Evolutionary conservation across 2,113 vertebrate species (phyloP).

Genomic region (Scartelaos histophorus): DNA sequence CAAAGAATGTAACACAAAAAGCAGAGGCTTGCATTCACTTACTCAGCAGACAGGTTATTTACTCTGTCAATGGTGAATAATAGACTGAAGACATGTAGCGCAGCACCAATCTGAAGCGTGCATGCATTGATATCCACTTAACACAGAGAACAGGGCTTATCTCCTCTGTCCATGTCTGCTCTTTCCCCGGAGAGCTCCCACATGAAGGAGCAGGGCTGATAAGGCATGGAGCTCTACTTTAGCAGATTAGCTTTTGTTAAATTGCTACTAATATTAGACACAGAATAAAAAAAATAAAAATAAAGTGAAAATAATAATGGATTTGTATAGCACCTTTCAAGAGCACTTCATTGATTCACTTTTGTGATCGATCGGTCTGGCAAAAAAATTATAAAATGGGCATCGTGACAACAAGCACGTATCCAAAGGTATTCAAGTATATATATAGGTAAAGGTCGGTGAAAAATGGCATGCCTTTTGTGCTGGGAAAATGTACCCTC

Average conservation of each 20-base stretch:
- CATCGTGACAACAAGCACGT: no score
- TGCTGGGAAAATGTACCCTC: no score
- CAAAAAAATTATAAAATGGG: no score
- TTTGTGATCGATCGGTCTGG: no score
- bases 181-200: neutral
- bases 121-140: neutral
- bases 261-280: neutral
- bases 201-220: neutral
- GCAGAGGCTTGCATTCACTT: neutral
- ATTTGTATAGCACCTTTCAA: no score
- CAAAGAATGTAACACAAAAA: constrained; percentile 1
- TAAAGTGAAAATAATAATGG: neutral
- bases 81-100: neutral
- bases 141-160: neutral
- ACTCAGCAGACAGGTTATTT: neutral
- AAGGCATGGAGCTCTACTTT: neutral
- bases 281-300: neutral
- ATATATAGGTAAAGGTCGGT: no score
- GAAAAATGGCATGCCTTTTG: no score
- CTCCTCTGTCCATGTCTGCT: neutral
- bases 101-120: neutral
- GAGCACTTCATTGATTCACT: no score
- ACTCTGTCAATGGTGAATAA: neutral
- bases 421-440: no score
- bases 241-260: neutral